Percentiles rank a stretch among this genome's conserved stretches.
These are phyloP conservation scores for Phalangium opilio DNA, from an alignment of 2,888 invertebrate genomes.

Conservation along the genomic window DNA sequence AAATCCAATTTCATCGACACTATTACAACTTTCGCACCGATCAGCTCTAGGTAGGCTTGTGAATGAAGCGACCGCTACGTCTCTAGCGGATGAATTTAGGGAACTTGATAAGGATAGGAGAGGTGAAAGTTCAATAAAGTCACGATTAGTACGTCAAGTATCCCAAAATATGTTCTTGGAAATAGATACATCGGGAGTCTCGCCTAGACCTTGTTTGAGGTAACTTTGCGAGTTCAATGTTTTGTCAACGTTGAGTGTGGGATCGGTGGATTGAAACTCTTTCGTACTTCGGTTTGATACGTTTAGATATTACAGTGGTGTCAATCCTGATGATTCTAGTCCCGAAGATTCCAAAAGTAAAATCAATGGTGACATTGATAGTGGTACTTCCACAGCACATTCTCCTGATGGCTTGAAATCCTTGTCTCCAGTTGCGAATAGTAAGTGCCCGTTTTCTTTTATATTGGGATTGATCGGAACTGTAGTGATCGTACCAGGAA, in stretches of 20 bases:
- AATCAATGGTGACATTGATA: constrained; percentile 53
- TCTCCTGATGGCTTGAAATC: constrained; percentile 51
- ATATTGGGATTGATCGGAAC: no score
- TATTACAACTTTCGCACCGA: no score
- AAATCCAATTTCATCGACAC: no score
- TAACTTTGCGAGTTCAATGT: neutral
- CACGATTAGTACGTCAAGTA: constrained; percentile 3
- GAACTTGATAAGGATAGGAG: constrained; percentile 24
- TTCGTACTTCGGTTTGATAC: no score
- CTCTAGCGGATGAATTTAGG: constrained; percentile 52
- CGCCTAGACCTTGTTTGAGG: neutral
- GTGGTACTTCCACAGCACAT: constrained; percentile 80
- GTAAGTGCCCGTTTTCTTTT: constrained; percentile 10
- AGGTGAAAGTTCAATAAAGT: neutral
- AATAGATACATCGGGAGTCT: constrained; percentile 2
- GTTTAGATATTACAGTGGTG: no score
- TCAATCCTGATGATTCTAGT: constrained; percentile 45
- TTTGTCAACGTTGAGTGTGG: constrained; percentile 3
- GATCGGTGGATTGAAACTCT: constrained; percentile 17
- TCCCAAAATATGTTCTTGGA: constrained; percentile 10
- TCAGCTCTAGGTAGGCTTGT: no score
- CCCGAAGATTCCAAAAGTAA: constrained; percentile 63
- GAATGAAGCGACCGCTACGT: constrained; percentile 28
- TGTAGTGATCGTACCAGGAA: no score
- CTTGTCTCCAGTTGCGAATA: constrained; percentile 13